These are phyloP conservation scores for Motacilla tschutschensis DNA, from an alignment of 2,113 vertebrate genomes.

Conservation along the genomic window DNA sequence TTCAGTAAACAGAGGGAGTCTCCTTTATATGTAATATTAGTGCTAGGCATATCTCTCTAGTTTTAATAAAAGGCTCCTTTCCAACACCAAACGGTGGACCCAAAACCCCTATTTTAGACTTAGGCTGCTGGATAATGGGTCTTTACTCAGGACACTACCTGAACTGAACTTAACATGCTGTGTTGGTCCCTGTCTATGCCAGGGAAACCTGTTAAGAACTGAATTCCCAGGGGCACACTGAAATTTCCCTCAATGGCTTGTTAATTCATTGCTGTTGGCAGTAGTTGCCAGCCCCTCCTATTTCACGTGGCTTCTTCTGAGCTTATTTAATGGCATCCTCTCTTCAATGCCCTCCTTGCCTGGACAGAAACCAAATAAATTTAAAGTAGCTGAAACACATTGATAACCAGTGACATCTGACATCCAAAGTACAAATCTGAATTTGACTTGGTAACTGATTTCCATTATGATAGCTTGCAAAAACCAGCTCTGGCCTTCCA, in stretches of 20 bases:
- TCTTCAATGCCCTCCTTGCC: background rate
- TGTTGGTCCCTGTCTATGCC: background rate
- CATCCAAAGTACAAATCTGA: background rate
- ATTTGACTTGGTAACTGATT: background rate
- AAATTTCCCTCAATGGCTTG: background rate
- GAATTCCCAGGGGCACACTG: background rate
- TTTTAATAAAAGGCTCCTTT: background rate
- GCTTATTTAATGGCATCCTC: background rate
- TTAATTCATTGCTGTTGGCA: background rate
- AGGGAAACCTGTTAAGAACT: background rate
- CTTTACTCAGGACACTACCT: background rate
- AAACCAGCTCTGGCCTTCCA: background rate
- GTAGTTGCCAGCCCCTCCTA: background rate
- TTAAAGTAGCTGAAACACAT: background rate
- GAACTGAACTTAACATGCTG: background rate
- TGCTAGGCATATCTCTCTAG: background rate
- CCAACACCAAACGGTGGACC: fast-evolving
- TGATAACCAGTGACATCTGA: background rate
- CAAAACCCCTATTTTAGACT: background rate
- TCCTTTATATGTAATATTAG: background rate
- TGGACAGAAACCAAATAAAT: background rate
- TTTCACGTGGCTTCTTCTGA: background rate
- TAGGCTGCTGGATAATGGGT: background rate
- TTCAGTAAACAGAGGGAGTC: background rate
- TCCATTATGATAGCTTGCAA: background rate